Evolutionary conservation across 2,888 invertebrate genomes (phyloP), one percentile per base, ranked within the genome.

Genomic region (Ectemnius lituratus): DNA sequence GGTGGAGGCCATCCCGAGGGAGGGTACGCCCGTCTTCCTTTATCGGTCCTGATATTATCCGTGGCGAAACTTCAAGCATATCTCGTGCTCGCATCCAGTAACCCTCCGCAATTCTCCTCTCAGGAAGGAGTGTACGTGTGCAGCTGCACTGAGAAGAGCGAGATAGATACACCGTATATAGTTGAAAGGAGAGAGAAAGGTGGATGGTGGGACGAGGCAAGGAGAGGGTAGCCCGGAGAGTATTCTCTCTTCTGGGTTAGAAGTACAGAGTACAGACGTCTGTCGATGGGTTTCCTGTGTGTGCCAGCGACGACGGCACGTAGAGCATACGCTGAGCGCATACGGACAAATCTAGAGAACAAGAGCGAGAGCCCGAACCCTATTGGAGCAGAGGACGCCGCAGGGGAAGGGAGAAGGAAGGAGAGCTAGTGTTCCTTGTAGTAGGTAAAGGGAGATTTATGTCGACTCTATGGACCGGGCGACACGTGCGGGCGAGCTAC

Each of bases 11-110:
- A 23, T 75, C 77, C 46, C 81, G 5, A 3, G 73, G 72, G 81
- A 76, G 66, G 73, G 71, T 66, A 72, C 67, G 77, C 73, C 62
- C 62, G 62, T 77, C 71, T 60, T 78, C 79, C 81, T 79, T 81
- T 81, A 79, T 79, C 83, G 76, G 79, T 56, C 47, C 65, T 60
- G 82, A 81, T 83, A 82, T 82, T 82, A 80, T 82, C 76, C 79
- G 61, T 63, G 74, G 68, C 73, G 77, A 79, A 81, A 77, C 81
- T 81, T 70, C 11, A 47, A 57, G 66, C 64, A 68, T 67, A 70
- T 23, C 67, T 45, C 28, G 46, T 69, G 74, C 65, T 72, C 62
- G 66, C 67, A 13, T 62, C 13, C 70, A 67, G 65, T 58, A 3
- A 23, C n/a, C n/a, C 28, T 23, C 14, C 57, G n/a, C n/a, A 47